Conservation (phyloP, 1,140 invertebrate species). For the Venturia canescens region DNA sequence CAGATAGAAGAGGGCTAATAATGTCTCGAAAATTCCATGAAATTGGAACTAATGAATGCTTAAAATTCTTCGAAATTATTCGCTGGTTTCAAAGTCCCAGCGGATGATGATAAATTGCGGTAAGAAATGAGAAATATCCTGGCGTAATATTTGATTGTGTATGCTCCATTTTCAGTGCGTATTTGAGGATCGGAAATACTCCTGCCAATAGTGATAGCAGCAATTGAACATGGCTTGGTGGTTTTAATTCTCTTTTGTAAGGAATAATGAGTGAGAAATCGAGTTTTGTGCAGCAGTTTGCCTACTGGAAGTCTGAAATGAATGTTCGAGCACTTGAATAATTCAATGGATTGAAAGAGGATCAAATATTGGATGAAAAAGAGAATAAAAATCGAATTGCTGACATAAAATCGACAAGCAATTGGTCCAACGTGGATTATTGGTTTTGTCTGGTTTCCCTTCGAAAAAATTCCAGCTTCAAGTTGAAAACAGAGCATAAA, state of each 20-base stretch:
- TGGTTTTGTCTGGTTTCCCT: neutral
- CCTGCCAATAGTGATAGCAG: too few relatives aligned
- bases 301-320: neutral
- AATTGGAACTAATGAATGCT: too few relatives aligned
- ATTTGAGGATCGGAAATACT: too few relatives aligned
- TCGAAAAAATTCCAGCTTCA: neutral
- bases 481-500: too few relatives aligned
- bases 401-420: neutral
- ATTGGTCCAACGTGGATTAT: neutral
- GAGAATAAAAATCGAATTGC: constrained; percentile 1
- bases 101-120: too few relatives aligned
- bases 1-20: too few relatives aligned
- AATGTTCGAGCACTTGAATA: constrained; percentile 23
- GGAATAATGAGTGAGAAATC: neutral
- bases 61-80: too few relatives aligned
- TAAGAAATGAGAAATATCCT: too few relatives aligned
- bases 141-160: too few relatives aligned
- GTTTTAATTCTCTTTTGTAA: neutral
- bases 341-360: neutral
- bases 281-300: neutral
- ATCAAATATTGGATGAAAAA: neutral
- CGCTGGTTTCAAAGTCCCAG: too few relatives aligned
- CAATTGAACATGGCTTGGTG: neutral
- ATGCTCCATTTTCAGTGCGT: too few relatives aligned
- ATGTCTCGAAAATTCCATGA: too few relatives aligned